phyloP scores from a whole-genome alignment of 2,113 vertebrate species.

The Polyodon spathula region DNA sequence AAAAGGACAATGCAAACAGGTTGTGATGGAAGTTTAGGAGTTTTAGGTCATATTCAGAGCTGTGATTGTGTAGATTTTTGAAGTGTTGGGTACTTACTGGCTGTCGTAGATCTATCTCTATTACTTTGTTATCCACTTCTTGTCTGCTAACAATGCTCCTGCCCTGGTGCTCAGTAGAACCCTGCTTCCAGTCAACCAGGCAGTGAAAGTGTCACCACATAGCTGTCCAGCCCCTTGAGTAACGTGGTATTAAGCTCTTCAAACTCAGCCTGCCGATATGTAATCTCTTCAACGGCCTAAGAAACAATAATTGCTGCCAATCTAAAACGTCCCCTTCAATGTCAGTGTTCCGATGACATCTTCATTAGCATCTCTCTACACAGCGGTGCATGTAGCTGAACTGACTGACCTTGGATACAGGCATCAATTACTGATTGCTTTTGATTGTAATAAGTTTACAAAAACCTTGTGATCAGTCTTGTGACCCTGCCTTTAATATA shows the following conservation, averaged over 20 bases:
- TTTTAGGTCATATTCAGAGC: too few relatives aligned
- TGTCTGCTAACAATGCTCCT: too few relatives aligned
- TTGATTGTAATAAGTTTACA: constrained; percentile 9
- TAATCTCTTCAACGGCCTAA: constrained; percentile 27
- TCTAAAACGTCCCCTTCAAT: constrained; percentile 17
- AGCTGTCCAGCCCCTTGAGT: too few relatives aligned
- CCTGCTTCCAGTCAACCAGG: too few relatives aligned
- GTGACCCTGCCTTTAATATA: constrained; percentile 30
- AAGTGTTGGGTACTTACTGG: too few relatives aligned
- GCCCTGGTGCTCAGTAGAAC: too few relatives aligned
- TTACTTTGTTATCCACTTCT: too few relatives aligned
- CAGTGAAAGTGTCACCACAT: too few relatives aligned
- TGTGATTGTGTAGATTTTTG: too few relatives aligned
- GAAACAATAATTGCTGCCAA: constrained; percentile 16
- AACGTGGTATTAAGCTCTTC: neutral
- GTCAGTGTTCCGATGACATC: constrained; percentile 8
- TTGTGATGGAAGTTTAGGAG: too few relatives aligned
- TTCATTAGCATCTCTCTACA: neutral
- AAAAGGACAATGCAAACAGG: too few relatives aligned
- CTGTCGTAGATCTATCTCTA: too few relatives aligned
- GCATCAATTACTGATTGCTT: neutral
- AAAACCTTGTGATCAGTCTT: constrained; percentile 15
- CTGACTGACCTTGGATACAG: neutral
- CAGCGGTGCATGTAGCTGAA: neutral
- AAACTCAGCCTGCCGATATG: constrained; percentile 6